Percentiles rank a stretch among this genome's conserved stretches.
phyloP scores from a whole-genome alignment of 2,797 vertebrate genomes.

The Petrocephalus schoutedeni region DNA sequence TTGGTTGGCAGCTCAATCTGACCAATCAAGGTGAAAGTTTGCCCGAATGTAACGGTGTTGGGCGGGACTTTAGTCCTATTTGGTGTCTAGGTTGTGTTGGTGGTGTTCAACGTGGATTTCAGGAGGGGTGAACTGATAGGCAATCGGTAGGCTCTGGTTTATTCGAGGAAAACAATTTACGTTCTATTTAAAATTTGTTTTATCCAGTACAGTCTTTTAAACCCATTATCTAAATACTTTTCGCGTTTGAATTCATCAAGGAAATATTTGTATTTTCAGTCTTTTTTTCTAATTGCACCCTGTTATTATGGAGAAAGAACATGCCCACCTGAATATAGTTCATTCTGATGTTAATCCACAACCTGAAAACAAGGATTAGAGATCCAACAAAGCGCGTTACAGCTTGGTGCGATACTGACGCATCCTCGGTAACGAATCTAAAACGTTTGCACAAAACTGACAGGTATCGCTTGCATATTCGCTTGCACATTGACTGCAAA shows the following conservation, averaged over 20 bases:
- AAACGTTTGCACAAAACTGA: slow-evolving; percentile 14
- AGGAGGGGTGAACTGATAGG: slow-evolving; percentile 9
- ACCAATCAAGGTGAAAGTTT: slow-evolving; percentile 28
- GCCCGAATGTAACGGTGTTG: slow-evolving; percentile 17
- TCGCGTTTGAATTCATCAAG: not conserved
- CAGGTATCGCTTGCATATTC: slow-evolving; percentile 6
- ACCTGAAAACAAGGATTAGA: slow-evolving; percentile 8
- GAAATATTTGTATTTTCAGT: not conserved
- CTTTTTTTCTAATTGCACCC: not conserved
- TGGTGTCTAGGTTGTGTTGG: slow-evolving; percentile 9
- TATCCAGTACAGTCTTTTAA: not conserved
- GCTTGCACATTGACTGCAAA: not conserved
- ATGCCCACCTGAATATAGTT: slow-evolving; percentile 32
- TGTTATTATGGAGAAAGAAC: slow-evolving; percentile 17
- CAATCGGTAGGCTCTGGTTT: slow-evolving; percentile 3
- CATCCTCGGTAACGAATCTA: not conserved
- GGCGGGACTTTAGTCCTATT: slow-evolving; percentile 21
- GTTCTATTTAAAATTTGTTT: not conserved
- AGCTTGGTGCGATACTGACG: not conserved
- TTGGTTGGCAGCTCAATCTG: slow-evolving; percentile 17
- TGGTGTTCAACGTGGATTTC: slow-evolving; percentile 19
- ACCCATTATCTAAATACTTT: not conserved
- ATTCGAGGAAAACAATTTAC: not conserved
- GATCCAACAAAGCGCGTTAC: not conserved
- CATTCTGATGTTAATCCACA: slow-evolving; percentile 1